Base-by-base conservation (phyloP, 2,888 invertebrate genomes). In the Adelphocoris suturalis region DNA sequence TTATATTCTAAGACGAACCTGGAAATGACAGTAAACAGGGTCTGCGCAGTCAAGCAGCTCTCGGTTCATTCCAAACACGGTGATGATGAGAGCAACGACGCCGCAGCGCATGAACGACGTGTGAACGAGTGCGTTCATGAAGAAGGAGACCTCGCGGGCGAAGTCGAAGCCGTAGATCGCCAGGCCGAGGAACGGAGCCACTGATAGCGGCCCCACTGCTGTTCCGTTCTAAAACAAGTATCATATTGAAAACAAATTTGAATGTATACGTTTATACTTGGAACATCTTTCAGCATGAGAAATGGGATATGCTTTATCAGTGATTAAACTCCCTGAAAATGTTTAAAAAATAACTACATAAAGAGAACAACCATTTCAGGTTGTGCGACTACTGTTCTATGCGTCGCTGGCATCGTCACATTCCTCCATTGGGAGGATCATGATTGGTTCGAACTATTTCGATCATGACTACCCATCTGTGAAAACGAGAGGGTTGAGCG, bases 101-200 rank as follows among this genome's bases (percentile, higher is more conserved):
- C 95, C 96, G 91, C 95, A 95, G 27, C 96, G 94, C 91, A 96
- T 94, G 93, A 95, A 96, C 37, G 96, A 96, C 7, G 94, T 94
- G 92, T 95, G 95, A 95, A 96, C 95, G 4, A 95, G 91, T 5
- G 95, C 93, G 92, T 95, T 94, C 95, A 96, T 95, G 27, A 94
- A 92, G 5, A 94, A 93, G 0, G 96, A 95, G 90, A 96, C 95
- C 91, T 95, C 94, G 75, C 94, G 94, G 0, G 96, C 96, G 93
- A 96, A 96, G 93, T 96, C 96, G 91, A 96, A 96, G 0, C 96
- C 96, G 93, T 96, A 96, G 90, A 96, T 95, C 0, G 95, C 96
- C 19, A 96, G 93, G 0, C 96, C 96, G 89, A 96, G 94, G 92
- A 96, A 95, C 0, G 96, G 96, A 0, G 96, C 96, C 75, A 96